Conservation (phyloP, 1,140 invertebrate species). For the Drosophila paulistorum region DNA sequence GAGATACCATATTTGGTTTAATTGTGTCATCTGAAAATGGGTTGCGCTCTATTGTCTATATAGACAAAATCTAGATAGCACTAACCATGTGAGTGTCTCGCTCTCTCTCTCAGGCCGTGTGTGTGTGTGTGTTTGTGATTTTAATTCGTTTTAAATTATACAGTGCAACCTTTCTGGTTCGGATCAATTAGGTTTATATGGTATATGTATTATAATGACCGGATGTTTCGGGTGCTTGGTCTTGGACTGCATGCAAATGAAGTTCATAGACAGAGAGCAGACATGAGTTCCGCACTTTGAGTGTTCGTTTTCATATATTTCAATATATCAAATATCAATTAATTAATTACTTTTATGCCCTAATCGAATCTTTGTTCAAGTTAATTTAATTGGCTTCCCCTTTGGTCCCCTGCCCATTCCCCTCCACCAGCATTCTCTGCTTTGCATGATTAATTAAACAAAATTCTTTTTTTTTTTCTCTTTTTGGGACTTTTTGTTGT, state of each 20-base stretch:
- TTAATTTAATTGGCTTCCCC: conserved; percentile 5
- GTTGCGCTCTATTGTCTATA: conserved; percentile 7
- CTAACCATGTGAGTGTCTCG: conserved; percentile 24
- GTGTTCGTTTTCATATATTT: not conserved
- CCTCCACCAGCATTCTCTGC: not conserved
- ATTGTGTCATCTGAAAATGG: conserved; percentile 23
- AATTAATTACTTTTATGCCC: conserved; percentile 19
- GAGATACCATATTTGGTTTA: conserved; percentile 47
- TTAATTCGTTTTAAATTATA: conserved; percentile 80
- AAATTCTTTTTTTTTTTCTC: not conserved
- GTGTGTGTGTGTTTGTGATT: conserved; percentile 44
- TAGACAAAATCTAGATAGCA: conserved; percentile 44
- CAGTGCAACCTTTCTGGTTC: conserved; percentile 65
- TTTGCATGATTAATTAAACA: conserved; percentile 53
- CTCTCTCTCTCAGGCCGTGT: conserved; percentile 32
- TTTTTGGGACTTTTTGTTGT: not conserved
- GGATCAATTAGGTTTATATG: conserved; percentile 67
- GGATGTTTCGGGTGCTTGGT: conserved; percentile 44
- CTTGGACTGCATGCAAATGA: conserved; percentile 64
- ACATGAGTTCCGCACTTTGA: not conserved
- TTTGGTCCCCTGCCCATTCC: not conserved
- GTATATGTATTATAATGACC: conserved; percentile 51
- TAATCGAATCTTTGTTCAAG: not conserved
- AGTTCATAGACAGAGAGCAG: conserved; percentile 15
- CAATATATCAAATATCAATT: conserved; percentile 21